phyloP scores from a whole-genome alignment of 2,113 vertebrate genomes.

The Herpetotheres cachinnans region DNA sequence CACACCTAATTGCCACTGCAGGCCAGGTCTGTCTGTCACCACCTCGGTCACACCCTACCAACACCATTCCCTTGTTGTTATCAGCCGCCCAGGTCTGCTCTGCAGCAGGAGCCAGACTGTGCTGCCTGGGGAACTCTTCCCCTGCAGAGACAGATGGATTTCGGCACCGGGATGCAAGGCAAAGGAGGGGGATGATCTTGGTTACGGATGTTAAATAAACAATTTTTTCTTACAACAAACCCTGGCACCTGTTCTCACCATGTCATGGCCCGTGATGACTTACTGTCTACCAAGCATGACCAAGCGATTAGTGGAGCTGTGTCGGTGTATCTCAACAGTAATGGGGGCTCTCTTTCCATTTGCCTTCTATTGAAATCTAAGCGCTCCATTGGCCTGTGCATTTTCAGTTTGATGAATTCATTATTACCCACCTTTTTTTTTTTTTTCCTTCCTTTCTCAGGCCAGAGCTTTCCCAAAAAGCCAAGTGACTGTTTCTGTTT shows the following conservation, averaged over 20 bases:
- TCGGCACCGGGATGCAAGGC: background rate
- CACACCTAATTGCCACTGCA: background rate
- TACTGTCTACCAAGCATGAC: conserved; percentile 80
- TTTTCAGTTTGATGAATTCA: conserved; percentile 83
- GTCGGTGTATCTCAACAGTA: conserved; percentile 71
- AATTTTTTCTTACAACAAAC: conserved; percentile 77
- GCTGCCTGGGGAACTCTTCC: background rate
- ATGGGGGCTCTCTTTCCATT: conserved; percentile 80
- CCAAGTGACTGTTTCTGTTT: background rate
- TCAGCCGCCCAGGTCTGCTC: background rate
- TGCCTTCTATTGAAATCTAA: conserved; percentile 75
- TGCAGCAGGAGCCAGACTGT: background rate
- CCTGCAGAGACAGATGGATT: background rate
- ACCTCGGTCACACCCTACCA: background rate
- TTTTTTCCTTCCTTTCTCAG: background rate
- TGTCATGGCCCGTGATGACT: conserved; percentile 77
- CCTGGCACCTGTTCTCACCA: conserved; percentile 70
- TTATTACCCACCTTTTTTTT: conserved; percentile 67
- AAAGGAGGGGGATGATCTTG: background rate
- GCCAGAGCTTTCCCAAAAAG: conserved; percentile 55
- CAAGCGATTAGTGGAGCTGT: conserved; percentile 75
- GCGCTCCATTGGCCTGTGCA: conserved; percentile 76
- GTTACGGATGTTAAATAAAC: conserved; percentile 75
- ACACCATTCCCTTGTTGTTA: background rate
- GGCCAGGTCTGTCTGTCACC: background rate